These are phyloP conservation scores for Eretmochelys imbricata DNA, from an alignment of 2,113 vertebrate genomes.

Conservation along the genomic window DNA sequence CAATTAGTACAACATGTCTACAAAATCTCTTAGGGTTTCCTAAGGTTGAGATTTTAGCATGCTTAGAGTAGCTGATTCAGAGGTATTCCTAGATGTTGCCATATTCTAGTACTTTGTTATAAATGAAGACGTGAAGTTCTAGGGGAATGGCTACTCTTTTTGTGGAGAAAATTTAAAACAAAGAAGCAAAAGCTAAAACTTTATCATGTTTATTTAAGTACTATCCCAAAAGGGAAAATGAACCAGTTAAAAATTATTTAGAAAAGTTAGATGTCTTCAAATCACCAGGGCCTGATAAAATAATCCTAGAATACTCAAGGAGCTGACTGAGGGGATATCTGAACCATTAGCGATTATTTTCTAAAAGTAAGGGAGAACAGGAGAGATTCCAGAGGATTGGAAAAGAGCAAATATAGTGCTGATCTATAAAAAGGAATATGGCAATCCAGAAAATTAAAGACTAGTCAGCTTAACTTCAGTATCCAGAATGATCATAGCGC, in stretches of 20 bases:
- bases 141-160: constrained; percentile 42
- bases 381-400: no score
- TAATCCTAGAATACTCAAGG: not conserved
- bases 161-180: constrained; percentile 24
- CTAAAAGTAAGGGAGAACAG: no score
- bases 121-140: constrained; percentile 29
- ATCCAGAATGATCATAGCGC: no score
- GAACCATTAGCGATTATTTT: not conserved
- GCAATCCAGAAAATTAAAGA: no score
- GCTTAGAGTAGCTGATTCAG: constrained; percentile 25
- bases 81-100: constrained; percentile 29
- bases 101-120: constrained; percentile 8
- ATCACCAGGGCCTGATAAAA: no score
- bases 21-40: constrained; percentile 38
- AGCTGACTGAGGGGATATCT: not conserved
- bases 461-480: no score
- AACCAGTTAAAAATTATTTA: no score
- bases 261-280: not conserved
- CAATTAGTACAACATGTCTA: constrained; percentile 34
- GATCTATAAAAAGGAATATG: no score
- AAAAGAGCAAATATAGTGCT: no score
- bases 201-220: constrained; percentile 49
- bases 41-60: not conserved
- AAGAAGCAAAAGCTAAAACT: constrained; percentile 26
- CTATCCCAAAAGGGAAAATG: not conserved